phyloP scores from a whole-genome alignment of 2,113 vertebrate genomes.

The Neotragus moschatus region DNA sequence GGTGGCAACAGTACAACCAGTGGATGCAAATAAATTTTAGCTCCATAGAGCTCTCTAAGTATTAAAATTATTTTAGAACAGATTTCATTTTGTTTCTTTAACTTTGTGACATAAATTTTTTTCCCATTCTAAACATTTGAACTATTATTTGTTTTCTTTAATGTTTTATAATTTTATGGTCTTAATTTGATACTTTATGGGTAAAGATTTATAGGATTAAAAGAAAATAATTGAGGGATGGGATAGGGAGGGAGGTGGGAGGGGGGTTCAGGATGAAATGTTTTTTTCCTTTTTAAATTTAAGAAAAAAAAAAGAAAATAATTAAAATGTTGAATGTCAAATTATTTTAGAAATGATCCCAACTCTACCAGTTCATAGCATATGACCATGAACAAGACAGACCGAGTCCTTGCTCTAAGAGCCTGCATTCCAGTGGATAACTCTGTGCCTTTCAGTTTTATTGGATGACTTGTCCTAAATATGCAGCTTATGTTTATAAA shows the following conservation, averaged over 20 bases:
- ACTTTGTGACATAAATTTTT: background rate
- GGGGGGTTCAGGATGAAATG: background rate
- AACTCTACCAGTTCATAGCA: background rate
- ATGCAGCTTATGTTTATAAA: background rate
- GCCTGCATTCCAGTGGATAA: background rate
- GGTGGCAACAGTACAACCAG: slow-evolving; percentile 29
- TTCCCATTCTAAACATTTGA: background rate
- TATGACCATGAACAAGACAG: background rate
- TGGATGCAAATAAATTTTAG: slow-evolving; percentile 24
- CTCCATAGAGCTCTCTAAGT: background rate
- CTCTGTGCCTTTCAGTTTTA: background rate
- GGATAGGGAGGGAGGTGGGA: background rate
- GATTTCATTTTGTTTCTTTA: slow-evolving; percentile 3
- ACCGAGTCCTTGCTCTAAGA: background rate
- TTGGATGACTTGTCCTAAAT: background rate
- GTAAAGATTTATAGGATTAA: background rate
- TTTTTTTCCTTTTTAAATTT: background rate
- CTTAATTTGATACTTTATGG: background rate
- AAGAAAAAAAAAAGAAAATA: background rate
- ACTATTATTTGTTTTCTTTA: background rate
- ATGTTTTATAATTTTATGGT: background rate
- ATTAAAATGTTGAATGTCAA: slow-evolving; percentile 3
- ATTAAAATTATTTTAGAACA: slow-evolving; percentile 54
- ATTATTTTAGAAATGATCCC: background rate
- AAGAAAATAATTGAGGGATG: background rate